Conservation (phyloP, 2,797 vertebrate species). For the Falco biarmicus region DNA sequence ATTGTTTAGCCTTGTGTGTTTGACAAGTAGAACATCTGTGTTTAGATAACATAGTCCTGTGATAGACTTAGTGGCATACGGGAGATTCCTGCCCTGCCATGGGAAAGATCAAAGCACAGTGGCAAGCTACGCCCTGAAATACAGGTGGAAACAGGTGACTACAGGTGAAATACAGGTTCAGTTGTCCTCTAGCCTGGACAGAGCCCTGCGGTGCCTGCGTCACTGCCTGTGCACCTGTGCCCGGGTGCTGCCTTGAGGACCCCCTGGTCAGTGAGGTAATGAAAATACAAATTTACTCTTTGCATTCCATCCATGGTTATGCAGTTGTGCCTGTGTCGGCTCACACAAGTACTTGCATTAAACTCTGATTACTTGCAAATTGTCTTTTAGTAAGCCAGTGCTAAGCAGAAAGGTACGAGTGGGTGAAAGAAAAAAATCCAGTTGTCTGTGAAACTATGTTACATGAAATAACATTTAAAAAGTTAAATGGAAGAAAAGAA, state of each 20-base stretch:
- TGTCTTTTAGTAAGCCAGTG: neutral
- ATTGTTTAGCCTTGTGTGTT: neutral
- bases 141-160: neutral
- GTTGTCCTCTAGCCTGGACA: neutral
- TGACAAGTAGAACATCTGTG: neutral
- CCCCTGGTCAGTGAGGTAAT: rapidly evolving
- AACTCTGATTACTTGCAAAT: neutral
- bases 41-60: neutral
- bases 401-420: neutral
- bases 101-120: neutral
- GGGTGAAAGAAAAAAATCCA: neutral
- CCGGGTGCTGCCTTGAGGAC: neutral
- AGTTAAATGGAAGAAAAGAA: neutral
- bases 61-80: neutral
- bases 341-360: neutral
- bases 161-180: neutral
- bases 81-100: neutral
- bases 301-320: neutral
- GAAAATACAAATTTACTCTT: neutral
- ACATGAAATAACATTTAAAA: neutral
- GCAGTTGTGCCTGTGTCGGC: neutral
- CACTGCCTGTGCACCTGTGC: neutral
- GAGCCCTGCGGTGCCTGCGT: rapidly evolving
- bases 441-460: neutral
- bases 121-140: neutral